Evolutionary conservation across 2,888 invertebrate genomes (phyloP).

Genomic region (Dolichopus griseipennis): DNA sequence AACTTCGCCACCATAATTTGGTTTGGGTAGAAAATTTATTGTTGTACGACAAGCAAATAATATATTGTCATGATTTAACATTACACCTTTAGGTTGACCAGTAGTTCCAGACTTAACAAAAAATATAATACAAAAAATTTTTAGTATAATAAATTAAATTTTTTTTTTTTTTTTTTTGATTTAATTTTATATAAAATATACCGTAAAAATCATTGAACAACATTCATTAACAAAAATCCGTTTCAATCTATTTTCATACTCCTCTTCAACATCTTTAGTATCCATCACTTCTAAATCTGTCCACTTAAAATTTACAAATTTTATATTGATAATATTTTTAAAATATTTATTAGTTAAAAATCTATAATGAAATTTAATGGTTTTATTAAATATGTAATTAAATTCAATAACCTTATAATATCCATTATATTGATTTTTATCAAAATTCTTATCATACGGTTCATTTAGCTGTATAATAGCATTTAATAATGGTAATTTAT

Average conservation of each 20-base stretch:
- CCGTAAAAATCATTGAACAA: slow-evolving; percentile 77
- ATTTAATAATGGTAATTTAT: slow-evolving; percentile 63
- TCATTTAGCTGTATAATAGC: slow-evolving; percentile 55
- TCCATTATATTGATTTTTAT: slow-evolving; percentile 37
- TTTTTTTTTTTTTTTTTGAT: too few relatives aligned
- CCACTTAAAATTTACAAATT: slow-evolving; percentile 58
- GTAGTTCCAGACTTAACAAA: slow-evolving; percentile 70
- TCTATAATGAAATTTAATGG: too few relatives aligned
- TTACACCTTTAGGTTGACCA: slow-evolving; percentile 84
- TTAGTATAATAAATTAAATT: background rate
- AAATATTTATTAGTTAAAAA: too few relatives aligned
- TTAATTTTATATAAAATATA: slow-evolving; percentile 32
- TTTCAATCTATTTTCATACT: slow-evolving; percentile 57
- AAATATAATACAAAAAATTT: background rate
- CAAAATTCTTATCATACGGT: slow-evolving; percentile 37
- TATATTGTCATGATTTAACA: slow-evolving; percentile 86
- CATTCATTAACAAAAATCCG: slow-evolving; percentile 71
- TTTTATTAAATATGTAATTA: too few relatives aligned
- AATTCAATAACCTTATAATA: slow-evolving; percentile 37
- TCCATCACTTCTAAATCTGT: slow-evolving; percentile 66
- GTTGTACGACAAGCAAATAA: slow-evolving; percentile 58
- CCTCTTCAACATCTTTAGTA: slow-evolving; percentile 57
- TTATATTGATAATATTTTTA: too few relatives aligned
- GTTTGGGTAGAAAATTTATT: slow-evolving; percentile 46
- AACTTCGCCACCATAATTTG: slow-evolving; percentile 51